These are phyloP conservation scores for Merops nubicus DNA, from an alignment of 2,113 vertebrate genomes.

Conservation along the genomic window DNA sequence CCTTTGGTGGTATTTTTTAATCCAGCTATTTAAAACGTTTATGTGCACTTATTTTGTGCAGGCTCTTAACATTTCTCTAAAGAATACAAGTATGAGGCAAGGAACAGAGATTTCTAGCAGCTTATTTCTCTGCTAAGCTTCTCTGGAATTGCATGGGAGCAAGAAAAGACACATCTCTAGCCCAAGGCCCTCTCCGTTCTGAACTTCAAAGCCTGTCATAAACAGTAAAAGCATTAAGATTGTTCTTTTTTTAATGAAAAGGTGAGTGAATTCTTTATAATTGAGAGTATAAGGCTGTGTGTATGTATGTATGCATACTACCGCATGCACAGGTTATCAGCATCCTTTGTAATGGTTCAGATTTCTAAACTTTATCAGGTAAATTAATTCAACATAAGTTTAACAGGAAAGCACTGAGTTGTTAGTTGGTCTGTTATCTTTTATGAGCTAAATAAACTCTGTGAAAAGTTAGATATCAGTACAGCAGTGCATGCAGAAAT, in stretches of 20 bases:
- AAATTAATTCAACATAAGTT: background rate
- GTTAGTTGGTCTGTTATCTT: background rate
- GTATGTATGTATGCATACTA: background rate
- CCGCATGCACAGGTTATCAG: background rate
- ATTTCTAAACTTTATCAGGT: background rate
- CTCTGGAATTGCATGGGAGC: background rate
- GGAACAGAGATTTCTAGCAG: background rate
- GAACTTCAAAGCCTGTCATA: slow-evolving; percentile 21
- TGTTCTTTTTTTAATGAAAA: background rate
- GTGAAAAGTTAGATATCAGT: background rate
- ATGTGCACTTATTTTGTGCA: background rate
- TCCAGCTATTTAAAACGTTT: background rate
- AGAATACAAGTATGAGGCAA: background rate
- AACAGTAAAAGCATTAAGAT: background rate
- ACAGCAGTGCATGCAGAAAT: background rate
- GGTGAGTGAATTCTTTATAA: background rate
- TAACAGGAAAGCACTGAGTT: background rate
- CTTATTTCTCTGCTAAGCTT: background rate
- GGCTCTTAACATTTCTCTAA: background rate
- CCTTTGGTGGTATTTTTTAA: background rate
- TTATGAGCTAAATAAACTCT: background rate
- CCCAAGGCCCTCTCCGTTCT: background rate
- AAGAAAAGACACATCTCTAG: slow-evolving; percentile 27
- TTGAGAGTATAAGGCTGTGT: background rate
- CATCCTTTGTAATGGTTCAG: background rate